Evolutionary conservation across 2,797 vertebrate species (phyloP).

Genomic region (Semaprochilodus insignis): DNA sequence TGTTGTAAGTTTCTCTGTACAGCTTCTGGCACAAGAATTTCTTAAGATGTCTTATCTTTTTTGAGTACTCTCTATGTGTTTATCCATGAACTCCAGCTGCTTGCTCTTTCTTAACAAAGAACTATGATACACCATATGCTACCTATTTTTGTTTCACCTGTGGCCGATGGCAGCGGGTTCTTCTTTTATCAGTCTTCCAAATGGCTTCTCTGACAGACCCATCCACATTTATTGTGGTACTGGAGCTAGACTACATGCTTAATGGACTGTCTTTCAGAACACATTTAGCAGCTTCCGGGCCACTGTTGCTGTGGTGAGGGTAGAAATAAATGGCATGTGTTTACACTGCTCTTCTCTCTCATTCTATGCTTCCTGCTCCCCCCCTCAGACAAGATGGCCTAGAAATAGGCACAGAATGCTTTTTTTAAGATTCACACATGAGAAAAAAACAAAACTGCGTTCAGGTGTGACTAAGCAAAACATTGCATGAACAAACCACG

Average conservation of each 20-base stretch:
- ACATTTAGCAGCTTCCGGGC: conserved; percentile 48
- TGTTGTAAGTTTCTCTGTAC: too few species aligned
- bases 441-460: background rate
- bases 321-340: conserved; percentile 42
- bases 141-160: conserved; percentile 31
- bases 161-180: background rate
- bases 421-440: too few species aligned
- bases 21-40: too few species aligned
- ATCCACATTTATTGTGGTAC: conserved; percentile 36
- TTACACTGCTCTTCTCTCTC: conserved; percentile 22
- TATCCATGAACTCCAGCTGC: background rate
- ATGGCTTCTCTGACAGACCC: conserved; percentile 44
- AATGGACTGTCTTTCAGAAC: conserved; percentile 58
- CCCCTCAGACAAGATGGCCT: background rate
- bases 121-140: conserved; percentile 45
- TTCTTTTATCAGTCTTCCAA: conserved; percentile 45
- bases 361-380: background rate
- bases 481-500: background rate
- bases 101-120: background rate
- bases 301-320: conserved; percentile 64
- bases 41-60: too few species aligned
- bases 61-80: background rate
- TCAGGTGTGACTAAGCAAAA: background rate
- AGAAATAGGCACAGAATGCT: background rate
- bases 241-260: conserved; percentile 31